These are phyloP conservation scores for Drosophila sechellia DNA, from an alignment of 1,140 invertebrate genomes.

Conservation along the genomic window DNA sequence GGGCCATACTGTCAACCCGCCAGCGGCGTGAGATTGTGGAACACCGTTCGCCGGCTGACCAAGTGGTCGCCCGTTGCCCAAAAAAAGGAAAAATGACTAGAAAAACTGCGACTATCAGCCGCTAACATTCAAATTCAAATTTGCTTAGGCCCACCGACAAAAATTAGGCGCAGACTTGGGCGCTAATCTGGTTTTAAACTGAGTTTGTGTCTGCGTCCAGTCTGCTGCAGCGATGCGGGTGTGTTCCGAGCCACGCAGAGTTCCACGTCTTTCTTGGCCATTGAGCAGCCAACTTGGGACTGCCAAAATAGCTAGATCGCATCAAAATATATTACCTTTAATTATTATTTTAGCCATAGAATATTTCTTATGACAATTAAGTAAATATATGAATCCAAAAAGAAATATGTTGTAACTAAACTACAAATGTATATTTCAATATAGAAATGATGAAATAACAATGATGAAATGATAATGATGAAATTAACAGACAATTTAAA, in stretches of 20 bases:
- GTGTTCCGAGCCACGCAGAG: slow-evolving; percentile 56
- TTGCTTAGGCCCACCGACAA: slow-evolving; percentile 71
- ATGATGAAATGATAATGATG: too few species aligned
- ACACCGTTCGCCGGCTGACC: slow-evolving; percentile 69
- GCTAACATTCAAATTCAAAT: slow-evolving; percentile 83
- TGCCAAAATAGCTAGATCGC: not conserved
- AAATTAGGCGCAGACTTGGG: slow-evolving; percentile 81
- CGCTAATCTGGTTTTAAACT: slow-evolving; percentile 82
- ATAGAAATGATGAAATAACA: too few species aligned
- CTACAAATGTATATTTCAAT: too few species aligned
- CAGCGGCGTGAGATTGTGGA: slow-evolving; percentile 50
- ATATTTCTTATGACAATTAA: too few species aligned
- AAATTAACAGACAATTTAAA: too few species aligned
- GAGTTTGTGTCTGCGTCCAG: slow-evolving; percentile 24
- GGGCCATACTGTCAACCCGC: slow-evolving; percentile 60
- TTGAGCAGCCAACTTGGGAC: not conserved
- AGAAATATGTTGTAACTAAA: too few species aligned
- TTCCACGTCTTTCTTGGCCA: slow-evolving; percentile 21
- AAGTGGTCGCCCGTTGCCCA: slow-evolving; percentile 54
- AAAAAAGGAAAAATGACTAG: slow-evolving; percentile 16
- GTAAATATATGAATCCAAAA: not conserved
- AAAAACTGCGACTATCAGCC: slow-evolving; percentile 70
- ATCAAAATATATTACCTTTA: not conserved
- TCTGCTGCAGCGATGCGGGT: slow-evolving; percentile 78
- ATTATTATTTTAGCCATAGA: not conserved